Conservation (phyloP, 2,888 invertebrate genomes). For the Muschampia plurimacula region DNA sequence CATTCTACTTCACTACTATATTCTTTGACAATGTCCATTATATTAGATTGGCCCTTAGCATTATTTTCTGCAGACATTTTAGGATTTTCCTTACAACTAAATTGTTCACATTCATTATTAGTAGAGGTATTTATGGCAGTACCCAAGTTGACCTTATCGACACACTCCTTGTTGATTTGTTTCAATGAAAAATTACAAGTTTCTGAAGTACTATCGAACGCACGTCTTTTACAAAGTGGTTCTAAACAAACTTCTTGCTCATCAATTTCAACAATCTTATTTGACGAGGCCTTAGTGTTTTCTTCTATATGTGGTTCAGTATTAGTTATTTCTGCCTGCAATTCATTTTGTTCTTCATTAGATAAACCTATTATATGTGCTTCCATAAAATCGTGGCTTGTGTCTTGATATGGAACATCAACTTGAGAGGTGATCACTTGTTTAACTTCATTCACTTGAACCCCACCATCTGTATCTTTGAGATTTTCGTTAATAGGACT, state of each 20-base stretch:
- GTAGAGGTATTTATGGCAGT: neutral
- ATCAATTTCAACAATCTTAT: neutral
- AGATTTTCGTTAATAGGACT: neutral
- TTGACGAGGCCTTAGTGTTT: neutral
- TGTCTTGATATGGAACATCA: neutral
- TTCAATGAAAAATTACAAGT: neutral
- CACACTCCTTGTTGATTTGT: neutral
- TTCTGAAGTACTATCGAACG: neutral
- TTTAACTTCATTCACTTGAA: neutral
- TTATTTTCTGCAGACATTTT: neutral
- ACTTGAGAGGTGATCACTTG: neutral
- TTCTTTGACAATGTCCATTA: neutral
- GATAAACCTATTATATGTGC: neutral
- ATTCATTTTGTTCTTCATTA: neutral
- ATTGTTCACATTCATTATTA: neutral
- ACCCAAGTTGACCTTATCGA: neutral
- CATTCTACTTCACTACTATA: neutral
- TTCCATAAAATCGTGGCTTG: neutral
- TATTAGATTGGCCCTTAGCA: neutral
- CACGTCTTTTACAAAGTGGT: conserved; percentile 7
- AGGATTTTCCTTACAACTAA: neutral
- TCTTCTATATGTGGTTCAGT: neutral
- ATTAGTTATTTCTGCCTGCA: neutral
- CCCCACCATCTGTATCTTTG: neutral
- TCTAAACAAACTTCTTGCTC: neutral